A percentile compares a stretch with the other conserved stretches of the same genome.
Conservation (phyloP, 2,113 vertebrate genomes). For the Loxodonta africana region DNA sequence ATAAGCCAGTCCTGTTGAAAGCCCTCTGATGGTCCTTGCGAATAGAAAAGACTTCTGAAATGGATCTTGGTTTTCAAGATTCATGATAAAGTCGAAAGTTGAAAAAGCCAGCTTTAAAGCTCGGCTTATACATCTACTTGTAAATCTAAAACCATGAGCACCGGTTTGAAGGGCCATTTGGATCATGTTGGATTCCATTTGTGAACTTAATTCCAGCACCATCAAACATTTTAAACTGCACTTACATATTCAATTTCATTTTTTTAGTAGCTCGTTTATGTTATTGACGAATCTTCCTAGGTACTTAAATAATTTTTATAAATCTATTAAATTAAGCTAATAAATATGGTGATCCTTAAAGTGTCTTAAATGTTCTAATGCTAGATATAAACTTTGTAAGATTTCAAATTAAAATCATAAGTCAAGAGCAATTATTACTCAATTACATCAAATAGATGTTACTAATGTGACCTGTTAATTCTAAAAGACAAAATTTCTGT, state of each 20-base stretch:
- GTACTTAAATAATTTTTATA: constrained; percentile 58
- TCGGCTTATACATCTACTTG: background rate
- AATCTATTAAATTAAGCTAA: constrained; percentile 65
- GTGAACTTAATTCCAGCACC: constrained; percentile 7
- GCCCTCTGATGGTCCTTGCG: accelerated
- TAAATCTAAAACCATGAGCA: background rate
- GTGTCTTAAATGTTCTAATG: constrained; percentile 55
- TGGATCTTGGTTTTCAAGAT: constrained; percentile 15
- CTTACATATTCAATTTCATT: constrained; percentile 35
- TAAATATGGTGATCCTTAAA: constrained; percentile 48
- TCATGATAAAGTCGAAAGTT: background rate
- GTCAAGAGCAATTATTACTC: constrained; percentile 47
- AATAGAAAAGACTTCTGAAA: background rate
- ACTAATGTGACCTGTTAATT: background rate
- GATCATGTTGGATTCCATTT: constrained; percentile 37
- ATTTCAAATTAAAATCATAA: constrained; percentile 72
- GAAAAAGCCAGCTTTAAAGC: background rate
- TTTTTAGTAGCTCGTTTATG: constrained; percentile 64
- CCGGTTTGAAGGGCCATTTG: background rate
- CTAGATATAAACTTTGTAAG: background rate
- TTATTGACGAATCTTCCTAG: constrained; percentile 42
- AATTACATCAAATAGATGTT: constrained; percentile 22
- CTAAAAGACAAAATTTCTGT: background rate
- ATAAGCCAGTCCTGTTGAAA: background rate
- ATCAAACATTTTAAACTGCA: background rate